Evolutionary conservation across 2,888 invertebrate species (phyloP), one percentile per base, ranked within the genome.

Genomic region (Caenorhabditis plicata): DNA sequence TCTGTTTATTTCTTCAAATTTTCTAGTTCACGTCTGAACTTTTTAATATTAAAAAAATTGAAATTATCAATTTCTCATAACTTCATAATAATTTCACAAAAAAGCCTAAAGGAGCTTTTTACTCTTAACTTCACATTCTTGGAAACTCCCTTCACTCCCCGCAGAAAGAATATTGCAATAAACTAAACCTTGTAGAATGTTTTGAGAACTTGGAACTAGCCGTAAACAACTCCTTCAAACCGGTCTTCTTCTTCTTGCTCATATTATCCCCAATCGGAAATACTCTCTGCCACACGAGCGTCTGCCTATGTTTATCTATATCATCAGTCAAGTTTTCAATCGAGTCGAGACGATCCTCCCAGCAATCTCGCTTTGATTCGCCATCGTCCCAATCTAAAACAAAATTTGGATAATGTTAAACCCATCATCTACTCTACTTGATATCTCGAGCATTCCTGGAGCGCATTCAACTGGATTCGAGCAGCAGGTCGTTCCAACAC

Each of bases 151-250:
- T n/a, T n/a, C n/a, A 47, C 15, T 20, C 11, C 9, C 11, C 9
- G 7, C 9, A 9, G 15, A 9, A 19, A 40, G 15, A 22, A 9
- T 9, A 43, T 8, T 8, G 11, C 29, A 25, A 43, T 9, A n/a
- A 44, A 81, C 89, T 89, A 89, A 87, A 68, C 70, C 71, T 22
- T 80, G 90, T 86, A 57, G 95, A 84, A 78, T 89, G 89, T 83
- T 94, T 95, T 82, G 94, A 93, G 81, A 96, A 95, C 84, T 95
- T 96, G 80, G 92, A 91, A 45, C 93, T 90, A 9, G 92, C 91
- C 0, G 92, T 90, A 84, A 96, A 96, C 32, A 96, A 86, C 80
- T 94, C 92, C 66, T 93, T 89, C 61, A 96, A 91, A 50, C 85
- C 85, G 7, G 58, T 55, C 32, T 74, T 76, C 52, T 71, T 68